These are phyloP conservation scores for Tauraco erythrolophus DNA, from an alignment of 2,113 vertebrate genomes.

Conservation along the genomic window DNA sequence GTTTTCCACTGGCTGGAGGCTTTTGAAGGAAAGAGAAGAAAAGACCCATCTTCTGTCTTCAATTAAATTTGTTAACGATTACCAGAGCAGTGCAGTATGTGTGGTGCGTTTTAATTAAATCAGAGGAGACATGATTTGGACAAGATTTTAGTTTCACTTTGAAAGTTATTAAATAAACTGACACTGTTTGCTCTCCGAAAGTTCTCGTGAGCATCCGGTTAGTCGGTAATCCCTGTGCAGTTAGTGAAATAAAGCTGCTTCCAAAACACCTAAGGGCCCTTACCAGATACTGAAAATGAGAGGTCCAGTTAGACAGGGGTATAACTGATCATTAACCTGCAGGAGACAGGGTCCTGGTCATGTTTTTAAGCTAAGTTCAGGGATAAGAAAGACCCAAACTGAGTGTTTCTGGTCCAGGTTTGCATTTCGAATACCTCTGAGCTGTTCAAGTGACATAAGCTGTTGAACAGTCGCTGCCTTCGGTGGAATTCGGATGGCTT, in stretches of 20 bases:
- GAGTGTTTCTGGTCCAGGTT: background rate
- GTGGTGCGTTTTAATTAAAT: conserved; percentile 71
- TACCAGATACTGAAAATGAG: background rate
- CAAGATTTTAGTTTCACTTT: conserved; percentile 72
- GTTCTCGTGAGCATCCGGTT: conserved; percentile 57
- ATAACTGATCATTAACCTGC: background rate
- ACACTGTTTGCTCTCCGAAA: conserved; percentile 52
- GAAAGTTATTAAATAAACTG: conserved; percentile 73
- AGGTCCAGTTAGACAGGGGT: background rate
- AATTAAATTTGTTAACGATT: conserved; percentile 67
- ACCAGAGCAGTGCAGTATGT: conserved; percentile 68
- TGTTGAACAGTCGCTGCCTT: background rate
- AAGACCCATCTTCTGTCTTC: conserved; percentile 59
- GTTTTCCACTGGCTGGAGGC: conserved; percentile 27
- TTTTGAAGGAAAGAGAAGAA: conserved; percentile 51
- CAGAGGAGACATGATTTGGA: conserved; percentile 70
- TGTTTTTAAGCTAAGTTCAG: background rate
- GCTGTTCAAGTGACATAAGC: background rate
- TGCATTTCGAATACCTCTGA: background rate
- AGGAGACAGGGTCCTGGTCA: background rate
- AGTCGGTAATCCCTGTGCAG: conserved; percentile 37
- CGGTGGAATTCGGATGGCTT: background rate
- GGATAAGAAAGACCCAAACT: background rate
- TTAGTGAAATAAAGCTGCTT: conserved; percentile 28
- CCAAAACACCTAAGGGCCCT: conserved; percentile 1